Conservation (phyloP, 37 sponge, comb jelly and placozoan genomes). For the Haliclona indistincta region DNA sequence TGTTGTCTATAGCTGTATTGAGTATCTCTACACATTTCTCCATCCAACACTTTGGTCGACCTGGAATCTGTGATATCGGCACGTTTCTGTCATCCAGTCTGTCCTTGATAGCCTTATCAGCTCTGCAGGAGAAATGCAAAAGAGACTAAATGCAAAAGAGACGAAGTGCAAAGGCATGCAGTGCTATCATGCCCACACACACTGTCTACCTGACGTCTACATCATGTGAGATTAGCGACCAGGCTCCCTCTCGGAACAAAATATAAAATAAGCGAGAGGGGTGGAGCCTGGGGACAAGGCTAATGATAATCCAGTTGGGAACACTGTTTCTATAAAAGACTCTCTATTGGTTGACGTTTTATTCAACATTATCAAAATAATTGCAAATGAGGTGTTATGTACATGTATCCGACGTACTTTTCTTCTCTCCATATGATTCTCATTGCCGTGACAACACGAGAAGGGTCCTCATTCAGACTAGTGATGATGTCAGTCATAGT, state of each 20-base stretch:
- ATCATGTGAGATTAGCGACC: too few relatives aligned
- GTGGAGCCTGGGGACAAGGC: too few relatives aligned
- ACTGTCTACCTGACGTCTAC: conserved; percentile 51
- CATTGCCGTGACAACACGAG: conserved; percentile 78
- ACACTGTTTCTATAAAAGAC: background rate
- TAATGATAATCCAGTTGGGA: background rate
- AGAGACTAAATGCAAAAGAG: background rate
- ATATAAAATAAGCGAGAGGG: too few relatives aligned
- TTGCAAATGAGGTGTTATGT: background rate
- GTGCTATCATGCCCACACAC: too few relatives aligned
- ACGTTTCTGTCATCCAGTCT: conserved; percentile 36
- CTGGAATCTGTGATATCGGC: conserved; percentile 41
- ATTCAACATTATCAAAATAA: background rate
- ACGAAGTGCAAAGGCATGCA: too few relatives aligned
- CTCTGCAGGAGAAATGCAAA: conserved; percentile 7
- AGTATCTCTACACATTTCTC: conserved; percentile 72
- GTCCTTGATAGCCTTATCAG: conserved; percentile 32
- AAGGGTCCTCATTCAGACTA: conserved; percentile 44
- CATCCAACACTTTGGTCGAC: conserved; percentile 79
- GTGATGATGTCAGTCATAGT: conserved; percentile 17
- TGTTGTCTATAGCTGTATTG: conserved; percentile 66
- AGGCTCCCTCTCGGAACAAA: too few relatives aligned
- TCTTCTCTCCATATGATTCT: conserved; percentile 91
- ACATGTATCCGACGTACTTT: conserved; percentile 31
- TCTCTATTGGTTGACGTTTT: background rate